phyloP scores from a whole-genome alignment of 2,113 vertebrate species.

The Oryzias curvinotus region DNA sequence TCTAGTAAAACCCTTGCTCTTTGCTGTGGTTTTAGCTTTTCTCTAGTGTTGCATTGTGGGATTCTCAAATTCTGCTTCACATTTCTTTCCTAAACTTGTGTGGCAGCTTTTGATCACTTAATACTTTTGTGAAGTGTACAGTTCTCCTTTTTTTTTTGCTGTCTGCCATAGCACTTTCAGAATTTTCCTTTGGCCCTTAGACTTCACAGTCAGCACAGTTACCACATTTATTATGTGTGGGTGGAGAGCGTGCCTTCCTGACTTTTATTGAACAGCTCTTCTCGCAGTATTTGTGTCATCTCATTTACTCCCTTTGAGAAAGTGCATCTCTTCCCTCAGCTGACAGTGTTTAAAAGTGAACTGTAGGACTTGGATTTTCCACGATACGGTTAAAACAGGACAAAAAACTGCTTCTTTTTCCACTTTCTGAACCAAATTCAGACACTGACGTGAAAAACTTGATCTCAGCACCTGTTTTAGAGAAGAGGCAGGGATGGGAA shows the following conservation, averaged over 20 bases:
- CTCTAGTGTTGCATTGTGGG: conserved; percentile 20
- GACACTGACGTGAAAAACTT: conserved; percentile 2
- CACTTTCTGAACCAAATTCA: background rate
- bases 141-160: conserved; percentile 5
- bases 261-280: conserved; percentile 3
- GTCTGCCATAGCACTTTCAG: conserved; percentile 18
- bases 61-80: conserved; percentile 30
- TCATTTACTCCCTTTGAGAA: background rate
- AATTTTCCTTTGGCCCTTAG: conserved; percentile 17
- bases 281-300: background rate
- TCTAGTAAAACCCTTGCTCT: conserved; percentile 32
- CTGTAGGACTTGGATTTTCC: too few relatives aligned
- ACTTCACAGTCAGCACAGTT: conserved; percentile 22
- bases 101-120: conserved; percentile 28
- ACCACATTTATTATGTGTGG: conserved; percentile 24
- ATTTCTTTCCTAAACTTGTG: conserved; percentile 18
- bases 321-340: background rate
- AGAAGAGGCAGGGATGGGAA: conserved; percentile 33
- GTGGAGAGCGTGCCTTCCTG: background rate
- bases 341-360: too few relatives aligned
- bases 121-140: conserved; percentile 27
- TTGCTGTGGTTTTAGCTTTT: conserved; percentile 41
- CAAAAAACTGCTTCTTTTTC: too few relatives aligned
- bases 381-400: too few relatives aligned
- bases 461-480: conserved; percentile 48